These are phyloP conservation scores for Crossocerus cetratus DNA, from an alignment of 2,888 invertebrate species.

Conservation along the genomic window DNA sequence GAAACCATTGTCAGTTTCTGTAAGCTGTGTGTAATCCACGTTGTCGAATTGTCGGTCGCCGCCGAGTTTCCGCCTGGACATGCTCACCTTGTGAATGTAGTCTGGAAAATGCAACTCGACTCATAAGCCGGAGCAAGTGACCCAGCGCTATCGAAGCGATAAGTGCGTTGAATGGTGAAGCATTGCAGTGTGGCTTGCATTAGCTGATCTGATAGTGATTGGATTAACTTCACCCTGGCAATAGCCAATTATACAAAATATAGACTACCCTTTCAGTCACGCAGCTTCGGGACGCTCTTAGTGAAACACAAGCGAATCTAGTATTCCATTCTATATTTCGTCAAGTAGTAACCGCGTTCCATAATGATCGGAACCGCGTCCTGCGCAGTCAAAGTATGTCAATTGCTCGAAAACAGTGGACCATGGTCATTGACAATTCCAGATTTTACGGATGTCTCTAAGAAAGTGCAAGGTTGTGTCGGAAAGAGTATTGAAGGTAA, in stretches of 20 bases:
- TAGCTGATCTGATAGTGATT: no score
- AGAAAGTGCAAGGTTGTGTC: no score
- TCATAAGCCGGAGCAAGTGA: neutral
- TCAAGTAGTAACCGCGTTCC: neutral
- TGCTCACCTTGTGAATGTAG: slow-evolving; percentile 78
- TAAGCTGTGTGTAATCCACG: slow-evolving; percentile 81
- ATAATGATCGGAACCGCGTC: slow-evolving; percentile 33
- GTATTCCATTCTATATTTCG: neutral
- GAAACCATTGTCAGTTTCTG: slow-evolving; percentile 82
- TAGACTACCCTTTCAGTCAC: no score
- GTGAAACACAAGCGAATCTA: no score
- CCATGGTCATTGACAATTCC: no score
- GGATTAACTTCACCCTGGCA: no score
- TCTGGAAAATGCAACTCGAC: slow-evolving; percentile 57
- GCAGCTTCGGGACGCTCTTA: no score
- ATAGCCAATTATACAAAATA: no score
- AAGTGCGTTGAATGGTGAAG: no score
- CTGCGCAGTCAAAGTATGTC: slow-evolving; percentile 46
- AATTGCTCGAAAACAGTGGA: slow-evolving; percentile 31
- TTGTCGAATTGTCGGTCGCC: slow-evolving; percentile 78
- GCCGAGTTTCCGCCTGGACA: slow-evolving; percentile 81
- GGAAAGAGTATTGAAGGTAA: no score
- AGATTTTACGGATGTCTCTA: no score
- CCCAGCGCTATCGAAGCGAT: neutral
- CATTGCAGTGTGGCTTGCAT: neutral